Conservation (phyloP, 2,113 vertebrate species). For the Trochalopteron elliotii region DNA sequence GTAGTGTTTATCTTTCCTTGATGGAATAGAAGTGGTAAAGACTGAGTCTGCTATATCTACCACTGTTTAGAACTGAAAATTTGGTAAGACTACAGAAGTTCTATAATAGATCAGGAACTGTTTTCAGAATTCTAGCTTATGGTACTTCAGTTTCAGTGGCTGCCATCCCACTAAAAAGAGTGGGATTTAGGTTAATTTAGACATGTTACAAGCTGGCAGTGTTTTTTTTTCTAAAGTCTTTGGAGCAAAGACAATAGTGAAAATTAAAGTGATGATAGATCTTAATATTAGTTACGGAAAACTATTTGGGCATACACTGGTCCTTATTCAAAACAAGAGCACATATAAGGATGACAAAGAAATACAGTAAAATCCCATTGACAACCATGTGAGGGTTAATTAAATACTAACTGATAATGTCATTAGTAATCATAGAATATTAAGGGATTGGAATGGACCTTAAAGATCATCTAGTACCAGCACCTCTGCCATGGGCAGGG, state of each 20-base stretch:
- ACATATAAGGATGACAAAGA: not conserved
- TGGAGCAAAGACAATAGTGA: not conserved
- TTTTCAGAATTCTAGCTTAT: not conserved
- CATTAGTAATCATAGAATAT: not conserved
- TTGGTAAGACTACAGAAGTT: not conserved
- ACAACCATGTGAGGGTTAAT: not conserved
- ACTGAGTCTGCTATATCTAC: not conserved
- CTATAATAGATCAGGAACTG: not conserved
- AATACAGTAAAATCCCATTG: not conserved
- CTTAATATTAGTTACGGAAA: not conserved
- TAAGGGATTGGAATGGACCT: not conserved
- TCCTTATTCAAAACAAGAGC: not conserved
- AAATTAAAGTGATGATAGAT: not conserved
- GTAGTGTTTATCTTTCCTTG: not conserved
- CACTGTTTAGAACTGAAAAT: not conserved
- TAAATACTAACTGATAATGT: not conserved
- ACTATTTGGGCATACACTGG: not conserved
- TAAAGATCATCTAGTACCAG: not conserved
- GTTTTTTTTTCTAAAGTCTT: not conserved
- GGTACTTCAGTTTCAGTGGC: not conserved
- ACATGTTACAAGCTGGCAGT: not conserved
- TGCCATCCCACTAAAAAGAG: not conserved
- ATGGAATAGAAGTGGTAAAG: not conserved
- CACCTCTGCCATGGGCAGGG: not conserved
- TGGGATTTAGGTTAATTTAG: not conserved